phyloP scores from a whole-genome alignment of 53 echinoderm and acorn worm genomes.

The Stichopus horrens region DNA sequence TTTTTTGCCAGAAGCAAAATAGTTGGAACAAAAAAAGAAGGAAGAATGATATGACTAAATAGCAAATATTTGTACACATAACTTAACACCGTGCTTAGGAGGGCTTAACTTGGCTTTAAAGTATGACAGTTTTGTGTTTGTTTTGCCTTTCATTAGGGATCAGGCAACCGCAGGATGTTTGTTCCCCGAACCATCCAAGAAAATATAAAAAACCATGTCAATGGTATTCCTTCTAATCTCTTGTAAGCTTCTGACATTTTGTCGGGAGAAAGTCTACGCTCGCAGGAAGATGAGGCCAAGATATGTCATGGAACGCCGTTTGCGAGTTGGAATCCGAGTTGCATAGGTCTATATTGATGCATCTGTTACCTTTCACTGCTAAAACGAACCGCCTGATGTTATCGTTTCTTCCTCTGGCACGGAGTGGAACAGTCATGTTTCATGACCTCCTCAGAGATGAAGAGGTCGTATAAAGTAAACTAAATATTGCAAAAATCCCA shows the following conservation, averaged over 20 bases:
- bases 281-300: neutral
- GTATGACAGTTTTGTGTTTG: slow-evolving; percentile 23
- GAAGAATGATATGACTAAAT: neutral
- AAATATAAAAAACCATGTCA: neutral
- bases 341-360: neutral
- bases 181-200: slow-evolving; percentile 13
- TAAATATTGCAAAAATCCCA: too few species aligned
- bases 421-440: slow-evolving; percentile 5
- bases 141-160: slow-evolving; percentile 16
- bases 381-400: neutral
- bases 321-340: neutral
- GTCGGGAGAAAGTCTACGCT: neutral
- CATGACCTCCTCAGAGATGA: neutral
- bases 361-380: neutral
- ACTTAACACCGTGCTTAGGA: slow-evolving; percentile 22
- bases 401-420: neutral
- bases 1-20: neutral
- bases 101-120: slow-evolving; percentile 14
- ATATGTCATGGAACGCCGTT: slow-evolving; percentile 4
- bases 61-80: slow-evolving; percentile 42
- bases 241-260: neutral
- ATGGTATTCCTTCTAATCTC: slow-evolving; percentile 23
- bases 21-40: neutral
- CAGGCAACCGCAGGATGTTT: neutral
- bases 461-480: neutral